Base-by-base conservation (phyloP, 1,140 invertebrate species). In the Carposina sasakii region DNA sequence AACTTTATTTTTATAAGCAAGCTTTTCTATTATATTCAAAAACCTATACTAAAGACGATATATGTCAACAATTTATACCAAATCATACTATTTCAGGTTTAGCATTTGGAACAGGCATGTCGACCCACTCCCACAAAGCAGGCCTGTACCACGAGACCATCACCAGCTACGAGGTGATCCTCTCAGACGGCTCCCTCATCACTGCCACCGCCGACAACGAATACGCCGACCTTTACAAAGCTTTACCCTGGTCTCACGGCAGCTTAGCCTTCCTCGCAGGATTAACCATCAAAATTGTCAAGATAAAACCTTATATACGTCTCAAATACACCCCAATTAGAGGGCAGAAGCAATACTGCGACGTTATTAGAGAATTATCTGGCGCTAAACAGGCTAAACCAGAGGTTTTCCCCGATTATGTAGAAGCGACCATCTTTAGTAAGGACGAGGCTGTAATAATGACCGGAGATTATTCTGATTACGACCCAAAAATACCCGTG, bases 61-160 rank as follows among this genome's bases (percentile, higher is more conserved):
- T n/a, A n/a, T n/a, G n/a, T n/a, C n/a, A n/a, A n/a, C n/a, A 6
- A 28, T 28, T 5, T 28, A 28, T 28, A 28, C 6, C 24, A 28
- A 6, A 12, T 6, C 6, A 22, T 87, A 87, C 19, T 87, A 3
- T 89, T 88, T 49, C 64, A 85, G 94, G 94, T 46, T 68, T 95
- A 5, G 91, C 95, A 1, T 92, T 94, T 87, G 94, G 94, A 24
- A 92, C 91, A 2, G 94, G 94, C 28, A 90, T 96, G 64, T 94
- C 94, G 63, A 92, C 93, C 0, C 91, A 91, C 28, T 94, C 93
- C 0, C 92, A 94, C 76, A 92, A 90, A 62, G 89, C 89, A 52
- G 94, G 94, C 4, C 85, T 95, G 12, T 95, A 94, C 71, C 93
- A 95, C 67, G 91, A 95, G 65, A 93, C 91, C 16, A 93, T 93